Evolutionary conservation across 2,888 invertebrate species (phyloP).

Genomic region (Agonum fuliginosum): DNA sequence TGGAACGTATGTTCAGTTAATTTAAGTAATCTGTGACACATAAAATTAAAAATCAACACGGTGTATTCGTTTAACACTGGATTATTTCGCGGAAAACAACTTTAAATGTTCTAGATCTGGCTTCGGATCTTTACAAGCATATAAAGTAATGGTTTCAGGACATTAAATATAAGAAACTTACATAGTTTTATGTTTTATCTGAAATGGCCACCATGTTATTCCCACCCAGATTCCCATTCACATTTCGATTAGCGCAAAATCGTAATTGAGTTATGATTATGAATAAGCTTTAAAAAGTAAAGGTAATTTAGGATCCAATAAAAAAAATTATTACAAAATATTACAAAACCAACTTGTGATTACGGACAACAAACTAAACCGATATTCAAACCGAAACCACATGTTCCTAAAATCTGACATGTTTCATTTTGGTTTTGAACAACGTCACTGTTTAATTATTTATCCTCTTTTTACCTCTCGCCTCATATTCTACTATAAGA

Average conservation of each 20-base stretch:
- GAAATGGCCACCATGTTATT: conserved; percentile 28
- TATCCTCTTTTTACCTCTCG: too few species aligned
- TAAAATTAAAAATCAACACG: conserved; percentile 49
- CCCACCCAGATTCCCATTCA: conserved; percentile 6
- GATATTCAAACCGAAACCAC: too few species aligned
- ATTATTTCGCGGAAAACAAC: conserved; percentile 43
- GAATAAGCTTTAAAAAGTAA: too few species aligned
- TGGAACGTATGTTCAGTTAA: conserved; percentile 54
- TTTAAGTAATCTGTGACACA: conserved; percentile 54
- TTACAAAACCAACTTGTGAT: too few species aligned
- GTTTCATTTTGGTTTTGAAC: too few species aligned
- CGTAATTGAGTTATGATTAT: conserved; percentile 5
- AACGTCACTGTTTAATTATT: too few species aligned
- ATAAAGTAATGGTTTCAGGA: conserved; percentile 18
- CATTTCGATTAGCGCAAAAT: background rate
- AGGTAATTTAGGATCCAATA: too few species aligned
- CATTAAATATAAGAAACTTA: conserved; percentile 34
- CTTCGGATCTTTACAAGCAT: conserved; percentile 20
- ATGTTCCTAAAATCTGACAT: too few species aligned
- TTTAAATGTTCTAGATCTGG: conserved; percentile 25
- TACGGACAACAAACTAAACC: too few species aligned
- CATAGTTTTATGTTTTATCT: conserved; percentile 36
- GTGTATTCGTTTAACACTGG: conserved; percentile 40
- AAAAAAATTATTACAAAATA: too few species aligned
- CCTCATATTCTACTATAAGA: too few species aligned